Base-by-base conservation (phyloP, 1,140 invertebrate species). In the Condylostylus longicornis region DNA sequence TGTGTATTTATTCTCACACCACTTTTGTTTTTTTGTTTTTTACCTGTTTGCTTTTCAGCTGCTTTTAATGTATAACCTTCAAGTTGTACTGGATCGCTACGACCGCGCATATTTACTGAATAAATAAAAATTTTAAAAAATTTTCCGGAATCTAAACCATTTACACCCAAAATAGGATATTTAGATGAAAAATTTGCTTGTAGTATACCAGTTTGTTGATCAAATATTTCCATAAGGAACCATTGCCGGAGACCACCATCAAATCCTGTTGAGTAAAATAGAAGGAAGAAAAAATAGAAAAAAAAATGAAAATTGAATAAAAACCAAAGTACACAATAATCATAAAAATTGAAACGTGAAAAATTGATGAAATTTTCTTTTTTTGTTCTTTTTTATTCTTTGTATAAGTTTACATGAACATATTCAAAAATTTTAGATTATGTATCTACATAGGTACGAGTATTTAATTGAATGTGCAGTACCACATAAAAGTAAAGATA, bases 31-130 rank as follows among this genome's bases (percentile, higher is more conserved):
- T 22, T 23, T 7, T 14, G 2, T 14, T 37, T 65, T 66, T 72
- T 66, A 82, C 80, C 77, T 54, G 79, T 83, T 63, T 81, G 76
- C 52, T 80, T 83, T 49, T 85, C 79, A 18, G 81, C 77, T 28
- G 73, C 67, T 60, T 82, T 81, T 2, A 83, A 63, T 7, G 76
- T 80, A 47, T 68, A 74, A 13, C 71, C 74, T 48, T 76, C 72
- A 2, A 79, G 42, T 10, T 61, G 49, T 7, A 71, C 62, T 9
- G 64, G 46, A 21, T 74, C 70, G 42, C 73, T 75, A 25, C 63
- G 61, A 4, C 75, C 75, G 40, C 73, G 72, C 14, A 63, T 55
- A 53, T 79, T 79, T 7, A 66, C 68, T 0, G 74, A 66, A 48
- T 65, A 70, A 4, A 86, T 64, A 29, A 71, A 62, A 57, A 86